These are phyloP conservation scores for Pterostichus madidus DNA, from an alignment of 2,888 invertebrate genomes.

Conservation along the genomic window DNA sequence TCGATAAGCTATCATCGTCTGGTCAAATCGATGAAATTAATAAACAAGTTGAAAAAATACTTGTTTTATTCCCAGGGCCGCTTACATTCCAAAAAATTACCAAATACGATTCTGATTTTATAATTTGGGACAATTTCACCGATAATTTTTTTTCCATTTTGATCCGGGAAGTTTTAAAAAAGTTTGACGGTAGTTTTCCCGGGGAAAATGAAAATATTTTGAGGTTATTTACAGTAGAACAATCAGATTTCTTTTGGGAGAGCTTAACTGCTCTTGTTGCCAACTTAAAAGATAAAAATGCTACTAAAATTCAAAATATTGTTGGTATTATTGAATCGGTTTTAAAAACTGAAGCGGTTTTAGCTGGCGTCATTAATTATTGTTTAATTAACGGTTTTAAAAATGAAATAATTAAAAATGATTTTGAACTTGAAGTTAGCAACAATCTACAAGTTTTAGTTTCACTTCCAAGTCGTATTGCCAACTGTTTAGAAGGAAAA, in stretches of 20 bases:
- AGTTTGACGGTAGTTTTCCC: constrained; percentile 82
- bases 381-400: constrained; percentile 29
- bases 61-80: constrained; percentile 78
- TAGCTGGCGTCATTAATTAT: constrained; percentile 76
- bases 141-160: constrained; percentile 74
- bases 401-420: constrained; percentile 67
- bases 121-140: constrained; percentile 75
- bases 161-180: constrained; percentile 62
- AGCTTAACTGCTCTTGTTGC: constrained; percentile 77
- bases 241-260: constrained; percentile 78
- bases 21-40: constrained; percentile 74
- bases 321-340: constrained; percentile 75
- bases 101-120: constrained; percentile 77
- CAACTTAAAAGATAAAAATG: constrained; percentile 77
- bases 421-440: constrained; percentile 76
- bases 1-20: constrained; percentile 72
- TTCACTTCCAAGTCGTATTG: constrained; percentile 85
- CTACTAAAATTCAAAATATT: constrained; percentile 75
- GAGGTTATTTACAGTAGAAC: constrained; percentile 80
- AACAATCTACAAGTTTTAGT: constrained; percentile 82
- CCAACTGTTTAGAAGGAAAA: constrained; percentile 82
- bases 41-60: constrained; percentile 72
- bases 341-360: constrained; percentile 80
- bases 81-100: constrained; percentile 84
- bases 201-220: constrained; percentile 74